Conservation (phyloP, 2,113 vertebrate species). For the Engraulis encrasicolus region DNA sequence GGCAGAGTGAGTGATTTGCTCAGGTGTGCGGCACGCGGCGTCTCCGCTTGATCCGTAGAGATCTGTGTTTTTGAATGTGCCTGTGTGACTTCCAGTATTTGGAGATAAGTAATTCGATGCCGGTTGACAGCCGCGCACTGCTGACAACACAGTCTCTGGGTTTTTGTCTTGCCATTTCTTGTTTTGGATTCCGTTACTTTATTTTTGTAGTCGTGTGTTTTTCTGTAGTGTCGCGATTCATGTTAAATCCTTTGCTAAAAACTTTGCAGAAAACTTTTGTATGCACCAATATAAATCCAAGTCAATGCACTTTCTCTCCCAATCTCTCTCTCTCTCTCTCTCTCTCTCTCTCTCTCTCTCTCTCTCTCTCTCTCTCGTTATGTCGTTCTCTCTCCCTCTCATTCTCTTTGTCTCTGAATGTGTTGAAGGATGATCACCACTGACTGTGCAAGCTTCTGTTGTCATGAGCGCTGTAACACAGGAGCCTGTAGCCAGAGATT, state of each 20-base stretch:
- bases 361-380: too few relatives aligned
- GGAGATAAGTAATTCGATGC: neutral
- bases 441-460: neutral
- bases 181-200: neutral
- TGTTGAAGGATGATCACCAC: constrained; percentile 12
- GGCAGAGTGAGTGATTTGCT: neutral
- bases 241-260: neutral
- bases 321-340: too few relatives aligned
- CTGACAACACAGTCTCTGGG: neutral
- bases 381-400: too few relatives aligned
- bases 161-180: neutral
- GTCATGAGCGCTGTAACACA: neutral
- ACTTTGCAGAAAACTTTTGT: constrained; percentile 1
- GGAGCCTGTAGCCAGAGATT: too few relatives aligned
- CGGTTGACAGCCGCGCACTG: neutral
- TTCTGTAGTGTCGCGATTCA: constrained; percentile 6
- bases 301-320: too few relatives aligned
- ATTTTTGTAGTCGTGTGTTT: neutral
- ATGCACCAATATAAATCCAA: neutral
- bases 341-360: too few relatives aligned
- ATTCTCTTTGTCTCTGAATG: neutral
- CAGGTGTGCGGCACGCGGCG: neutral
- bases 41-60: neutral
- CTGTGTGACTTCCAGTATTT: neutral
- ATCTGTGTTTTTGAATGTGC: neutral